phyloP scores from a whole-genome alignment of 35 echinoderm and acorn worm species.

The Apostichopus japonicus region DNA sequence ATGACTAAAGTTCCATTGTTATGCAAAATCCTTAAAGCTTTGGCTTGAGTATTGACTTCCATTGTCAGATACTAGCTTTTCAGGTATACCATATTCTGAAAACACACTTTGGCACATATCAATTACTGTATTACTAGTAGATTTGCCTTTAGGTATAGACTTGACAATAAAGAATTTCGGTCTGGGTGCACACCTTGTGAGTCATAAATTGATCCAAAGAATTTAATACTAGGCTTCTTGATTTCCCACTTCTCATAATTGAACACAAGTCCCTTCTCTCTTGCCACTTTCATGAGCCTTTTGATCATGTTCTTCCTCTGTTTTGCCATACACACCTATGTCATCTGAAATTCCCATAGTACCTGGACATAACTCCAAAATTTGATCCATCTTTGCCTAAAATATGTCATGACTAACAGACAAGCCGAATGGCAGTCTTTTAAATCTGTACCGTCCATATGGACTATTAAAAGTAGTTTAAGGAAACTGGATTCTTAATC shows the following conservation, averaged over 20 bases:
- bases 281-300: slow-evolving; percentile 39
- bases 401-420: slow-evolving; percentile 54
- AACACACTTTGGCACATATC: too few relatives aligned
- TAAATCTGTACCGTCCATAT: slow-evolving; percentile 43
- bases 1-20: too few relatives aligned
- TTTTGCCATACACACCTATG: slow-evolving; percentile 7
- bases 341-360: slow-evolving; percentile 50
- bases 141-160: too few relatives aligned
- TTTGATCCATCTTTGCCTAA: slow-evolving; percentile 50
- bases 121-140: too few relatives aligned
- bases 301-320: slow-evolving; percentile 36
- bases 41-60: too few relatives aligned
- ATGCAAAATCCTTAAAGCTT: too few relatives aligned
- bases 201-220: too few relatives aligned
- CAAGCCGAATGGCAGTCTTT: slow-evolving; percentile 59
- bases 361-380: slow-evolving; percentile 44
- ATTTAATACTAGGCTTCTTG: too few relatives aligned
- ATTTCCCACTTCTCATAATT: not conserved
- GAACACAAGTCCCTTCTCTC: slow-evolving; percentile 30
- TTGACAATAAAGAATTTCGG: too few relatives aligned
- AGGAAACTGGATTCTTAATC: slow-evolving; percentile 56
- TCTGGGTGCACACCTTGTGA: too few relatives aligned
- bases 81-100: too few relatives aligned
- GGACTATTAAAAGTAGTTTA: slow-evolving; percentile 78
- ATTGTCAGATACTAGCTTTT: too few relatives aligned